Conservation (phyloP, 2,888 invertebrate species). For the Eledone cirrhosa region DNA sequence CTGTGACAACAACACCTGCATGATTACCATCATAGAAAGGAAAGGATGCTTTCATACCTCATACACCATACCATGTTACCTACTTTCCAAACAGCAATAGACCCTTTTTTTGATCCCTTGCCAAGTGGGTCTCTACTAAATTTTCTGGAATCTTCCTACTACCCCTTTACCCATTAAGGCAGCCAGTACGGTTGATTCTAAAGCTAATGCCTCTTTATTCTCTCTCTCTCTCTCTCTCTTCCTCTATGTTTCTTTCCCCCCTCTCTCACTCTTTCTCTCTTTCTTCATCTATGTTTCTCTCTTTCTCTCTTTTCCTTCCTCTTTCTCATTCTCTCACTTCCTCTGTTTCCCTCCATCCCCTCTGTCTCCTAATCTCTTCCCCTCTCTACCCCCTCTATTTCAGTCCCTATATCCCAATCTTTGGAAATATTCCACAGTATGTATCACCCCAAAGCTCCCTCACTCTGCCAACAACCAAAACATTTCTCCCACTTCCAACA, state of each 20-base stretch:
- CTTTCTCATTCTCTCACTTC: neutral
- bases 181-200: too few species aligned
- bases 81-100: too few species aligned
- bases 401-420: neutral
- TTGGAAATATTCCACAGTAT: neutral
- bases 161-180: too few species aligned
- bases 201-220: neutral
- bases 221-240: neutral
- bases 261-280: constrained; percentile 1
- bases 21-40: too few species aligned
- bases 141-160: too few species aligned
- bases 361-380: neutral
- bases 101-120: too few species aligned
- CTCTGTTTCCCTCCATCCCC: neutral
- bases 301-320: neutral
- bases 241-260: neutral
- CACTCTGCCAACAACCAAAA: neutral
- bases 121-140: too few species aligned
- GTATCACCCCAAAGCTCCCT: neutral
- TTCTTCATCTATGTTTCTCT: neutral
- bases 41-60: too few species aligned
- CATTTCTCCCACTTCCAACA: neutral
- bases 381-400: neutral
- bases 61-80: too few species aligned
- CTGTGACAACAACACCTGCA: too few species aligned